Base-by-base conservation (phyloP, 2,797 vertebrate species). In the Melanotaenia boesemani region DNA sequence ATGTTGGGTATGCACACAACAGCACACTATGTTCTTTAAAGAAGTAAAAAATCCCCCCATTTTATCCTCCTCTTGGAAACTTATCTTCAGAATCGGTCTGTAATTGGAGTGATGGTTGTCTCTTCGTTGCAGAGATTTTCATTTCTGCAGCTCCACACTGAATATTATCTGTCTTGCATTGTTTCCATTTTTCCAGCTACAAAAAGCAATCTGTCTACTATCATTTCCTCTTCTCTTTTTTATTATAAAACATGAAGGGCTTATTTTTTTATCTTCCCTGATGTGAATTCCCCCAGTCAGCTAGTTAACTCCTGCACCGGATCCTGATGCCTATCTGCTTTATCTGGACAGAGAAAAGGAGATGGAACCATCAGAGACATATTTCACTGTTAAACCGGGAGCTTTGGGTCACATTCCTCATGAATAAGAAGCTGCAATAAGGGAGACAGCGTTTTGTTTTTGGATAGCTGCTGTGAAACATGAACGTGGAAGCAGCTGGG, bases 361-460 rank as follows among this genome's bases (percentile, higher is more conserved):
- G 77, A 82, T 66, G 68, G 81, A 83, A 82, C 79, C 88, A 89
- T 88, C 88, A 87, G 81, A 22, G 28, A 52, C 83, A 76, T 20
- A 74, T 87, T 82, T 77, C 81, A 67, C 72, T 63, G 85, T 82
- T 86, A 85, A 84, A 89, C 77, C 83, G 1, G 73, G 59, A 82
- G 74, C 82, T 86, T 86, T 77, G 83, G 87, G 80, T 86, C 86
- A 72, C 24, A 81, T 32, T 70, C 60, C 88, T 92, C 91, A 93
- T 93, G 92, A 93, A 94, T 94, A 89, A 86, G 78, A 87, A 79
- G 77, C 84, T 69, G 78, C 22, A 57, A 83, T 63, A 50, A 41
- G 61, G 67, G 61, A 74, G 63, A 74, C 70, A 62, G 73, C 76
- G 69, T 73, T 74, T 77, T 54, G 3, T 5, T 54, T 28, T 12